Evolutionary conservation across 2,797 vertebrate species (phyloP).

Genomic region (Enteromius unitaeniatus): DNA sequence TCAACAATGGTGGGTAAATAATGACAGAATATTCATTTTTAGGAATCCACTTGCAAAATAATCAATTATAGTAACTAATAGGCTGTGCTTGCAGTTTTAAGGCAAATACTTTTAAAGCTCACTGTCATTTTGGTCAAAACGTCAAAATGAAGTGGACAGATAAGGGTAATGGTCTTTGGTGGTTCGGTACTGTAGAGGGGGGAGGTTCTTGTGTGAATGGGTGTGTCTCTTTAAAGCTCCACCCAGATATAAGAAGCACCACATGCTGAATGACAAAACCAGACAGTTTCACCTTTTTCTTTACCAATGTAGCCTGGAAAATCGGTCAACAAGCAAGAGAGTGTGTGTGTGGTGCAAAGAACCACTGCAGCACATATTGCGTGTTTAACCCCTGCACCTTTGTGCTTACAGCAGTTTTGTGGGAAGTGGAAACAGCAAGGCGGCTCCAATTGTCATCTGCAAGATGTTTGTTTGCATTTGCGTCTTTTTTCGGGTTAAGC

Average conservation of each 20-base stretch:
- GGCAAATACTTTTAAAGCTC: conserved; percentile 44
- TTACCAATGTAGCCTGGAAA: conserved; percentile 75
- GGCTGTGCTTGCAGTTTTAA: conserved; percentile 7
- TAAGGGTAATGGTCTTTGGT: conserved; percentile 77
- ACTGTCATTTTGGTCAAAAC: conserved; percentile 51
- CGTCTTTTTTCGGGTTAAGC: conserved; percentile 61
- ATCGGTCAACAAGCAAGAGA: conserved; percentile 68
- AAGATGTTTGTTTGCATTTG: conserved; percentile 38
- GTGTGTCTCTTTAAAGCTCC: conserved; percentile 64
- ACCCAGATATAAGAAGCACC: conserved; percentile 68
- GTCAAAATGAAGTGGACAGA: conserved; percentile 30
- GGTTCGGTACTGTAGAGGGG: conserved; percentile 72
- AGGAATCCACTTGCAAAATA: neutral
- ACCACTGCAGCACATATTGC: conserved; percentile 51
- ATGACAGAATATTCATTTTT: neutral
- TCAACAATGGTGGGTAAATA: neutral
- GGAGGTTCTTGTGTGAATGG: conserved; percentile 40
- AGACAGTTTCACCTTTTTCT: conserved; percentile 74
- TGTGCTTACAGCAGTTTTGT: conserved; percentile 63
- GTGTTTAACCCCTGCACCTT: conserved; percentile 56
- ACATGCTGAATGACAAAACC: conserved; percentile 78
- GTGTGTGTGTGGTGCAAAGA: conserved; percentile 33
- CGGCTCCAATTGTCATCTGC: conserved; percentile 47
- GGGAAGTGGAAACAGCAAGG: conserved; percentile 49
- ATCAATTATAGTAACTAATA: conserved; percentile 18